These are phyloP conservation scores for Vultur gryphus DNA, from an alignment of 2,797 vertebrate genomes.

Conservation along the genomic window DNA sequence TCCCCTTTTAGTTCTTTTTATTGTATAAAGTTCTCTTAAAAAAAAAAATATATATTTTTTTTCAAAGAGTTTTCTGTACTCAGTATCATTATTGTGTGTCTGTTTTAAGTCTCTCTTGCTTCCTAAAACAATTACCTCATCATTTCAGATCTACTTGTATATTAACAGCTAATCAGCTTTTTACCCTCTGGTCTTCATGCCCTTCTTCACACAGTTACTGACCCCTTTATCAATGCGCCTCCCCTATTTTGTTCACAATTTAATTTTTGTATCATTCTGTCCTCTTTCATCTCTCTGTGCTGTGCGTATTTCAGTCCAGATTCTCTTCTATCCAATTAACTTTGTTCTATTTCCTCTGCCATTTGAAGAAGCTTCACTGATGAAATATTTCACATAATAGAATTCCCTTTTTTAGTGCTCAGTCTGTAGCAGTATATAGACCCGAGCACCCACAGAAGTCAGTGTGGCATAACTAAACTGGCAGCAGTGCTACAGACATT, in stretches of 20 bases:
- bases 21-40: not conserved
- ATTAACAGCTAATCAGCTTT: constrained; percentile 34
- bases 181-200: not conserved
- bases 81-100: not conserved
- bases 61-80: not conserved
- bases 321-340: not conserved
- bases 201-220: not conserved
- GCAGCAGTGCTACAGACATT: not conserved
- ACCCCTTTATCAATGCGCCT: not conserved
- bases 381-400: not conserved
- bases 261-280: not conserved
- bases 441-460: not conserved
- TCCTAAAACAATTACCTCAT: constrained; percentile 6
- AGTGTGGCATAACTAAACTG: not conserved
- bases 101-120: not conserved
- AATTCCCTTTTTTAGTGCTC: not conserved
- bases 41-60: not conserved
- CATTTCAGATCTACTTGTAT: constrained; percentile 8
- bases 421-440: not conserved
- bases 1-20: not conserved
- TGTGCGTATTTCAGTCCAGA: not conserved
- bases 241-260: not conserved
- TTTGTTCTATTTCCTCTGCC: not conserved
- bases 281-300: not conserved
- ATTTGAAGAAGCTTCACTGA: not conserved